phyloP scores from a whole-genome alignment of 2,113 vertebrate species.

The Labeo rohita region DNA sequence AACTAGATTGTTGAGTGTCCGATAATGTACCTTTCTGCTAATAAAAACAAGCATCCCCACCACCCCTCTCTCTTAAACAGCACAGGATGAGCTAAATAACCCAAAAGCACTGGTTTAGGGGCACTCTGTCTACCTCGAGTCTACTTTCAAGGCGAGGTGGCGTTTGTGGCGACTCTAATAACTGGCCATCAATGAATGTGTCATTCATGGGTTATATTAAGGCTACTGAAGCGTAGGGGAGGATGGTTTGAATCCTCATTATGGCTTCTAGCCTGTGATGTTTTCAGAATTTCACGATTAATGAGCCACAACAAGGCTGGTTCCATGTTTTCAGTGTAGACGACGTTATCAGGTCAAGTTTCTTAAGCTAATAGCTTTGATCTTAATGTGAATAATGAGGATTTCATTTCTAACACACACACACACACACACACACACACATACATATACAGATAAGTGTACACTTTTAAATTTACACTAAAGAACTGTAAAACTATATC shows the following conservation, averaged over 20 bases:
- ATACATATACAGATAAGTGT: background rate
- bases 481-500: conserved; percentile 23
- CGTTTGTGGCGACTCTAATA: background rate
- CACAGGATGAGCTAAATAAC: background rate
- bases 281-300: conserved; percentile 52
- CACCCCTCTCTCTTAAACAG: background rate
- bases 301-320: conserved; percentile 64
- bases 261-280: conserved; percentile 40
- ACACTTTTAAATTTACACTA: conserved; percentile 26
- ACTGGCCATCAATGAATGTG: background rate
- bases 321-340: conserved; percentile 62
- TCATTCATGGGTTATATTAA: conserved; percentile 16
- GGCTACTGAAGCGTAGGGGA: background rate
- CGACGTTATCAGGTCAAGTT: conserved; percentile 67
- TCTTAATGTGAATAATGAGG: conserved; percentile 67
- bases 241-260: conserved; percentile 27
- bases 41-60: conserved; percentile 40
- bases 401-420: conserved; percentile 45
- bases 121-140: background rate
- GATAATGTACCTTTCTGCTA: conserved; percentile 47
- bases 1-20: conserved; percentile 24
- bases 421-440: background rate
- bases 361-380: conserved; percentile 69
- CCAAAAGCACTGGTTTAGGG: conserved; percentile 1
- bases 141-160: background rate